Conservation (phyloP, 2,797 vertebrate species). For the Anolis apletophallus region DNA sequence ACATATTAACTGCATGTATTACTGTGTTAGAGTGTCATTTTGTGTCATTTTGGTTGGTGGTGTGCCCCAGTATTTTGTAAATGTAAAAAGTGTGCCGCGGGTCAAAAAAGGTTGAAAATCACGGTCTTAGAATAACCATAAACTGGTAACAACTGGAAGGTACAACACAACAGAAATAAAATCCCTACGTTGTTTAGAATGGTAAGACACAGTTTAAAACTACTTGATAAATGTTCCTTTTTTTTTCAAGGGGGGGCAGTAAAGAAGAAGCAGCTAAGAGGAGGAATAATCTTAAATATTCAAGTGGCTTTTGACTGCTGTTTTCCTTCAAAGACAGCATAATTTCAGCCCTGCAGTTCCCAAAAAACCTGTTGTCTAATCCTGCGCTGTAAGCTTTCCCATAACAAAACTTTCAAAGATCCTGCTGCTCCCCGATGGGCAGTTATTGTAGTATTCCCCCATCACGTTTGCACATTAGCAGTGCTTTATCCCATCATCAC, state of each 20-base stretch:
- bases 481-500: constrained; percentile 80
- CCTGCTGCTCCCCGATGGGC: constrained; percentile 75
- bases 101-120: no score
- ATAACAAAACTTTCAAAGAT: constrained; percentile 68
- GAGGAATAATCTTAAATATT: constrained; percentile 73
- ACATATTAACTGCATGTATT: no score
- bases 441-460: constrained; percentile 83
- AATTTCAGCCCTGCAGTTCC: constrained; percentile 72
- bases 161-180: no score
- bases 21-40: no score
- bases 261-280: not conserved
- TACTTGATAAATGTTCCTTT: constrained; percentile 73
- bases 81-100: no score
- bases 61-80: no score
- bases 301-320: constrained; percentile 59
- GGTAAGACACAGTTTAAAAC: constrained; percentile 60
- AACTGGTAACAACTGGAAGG: no score
- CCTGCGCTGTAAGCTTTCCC: constrained; percentile 68
- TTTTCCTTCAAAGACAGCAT: constrained; percentile 63
- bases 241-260: constrained; percentile 50
- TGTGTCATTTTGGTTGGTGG: no score
- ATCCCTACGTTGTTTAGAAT: constrained; percentile 42
- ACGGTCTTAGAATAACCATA: no score
- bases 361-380: constrained; percentile 76
- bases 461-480: constrained; percentile 82